Percentiles rank a stretch among this genome's conserved stretches.
These are phyloP conservation scores for Tenrec ecaudatus DNA, from an alignment of 2,113 vertebrate genomes.

Conservation along the genomic window DNA sequence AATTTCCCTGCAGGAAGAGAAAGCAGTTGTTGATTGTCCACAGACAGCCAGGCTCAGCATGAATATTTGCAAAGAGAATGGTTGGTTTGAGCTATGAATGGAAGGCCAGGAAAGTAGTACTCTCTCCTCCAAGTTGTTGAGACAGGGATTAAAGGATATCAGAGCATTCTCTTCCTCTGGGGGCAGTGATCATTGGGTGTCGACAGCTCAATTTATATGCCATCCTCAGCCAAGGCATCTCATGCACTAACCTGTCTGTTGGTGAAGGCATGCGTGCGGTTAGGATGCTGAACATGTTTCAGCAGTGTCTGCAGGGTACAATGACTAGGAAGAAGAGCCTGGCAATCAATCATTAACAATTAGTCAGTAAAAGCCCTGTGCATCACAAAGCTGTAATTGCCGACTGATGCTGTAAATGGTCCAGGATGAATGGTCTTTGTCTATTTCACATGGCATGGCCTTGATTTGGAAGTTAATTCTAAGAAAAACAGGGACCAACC, in stretches of 20 bases:
- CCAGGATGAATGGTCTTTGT: background rate
- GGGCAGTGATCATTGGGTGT: background rate
- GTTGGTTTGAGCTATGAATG: background rate
- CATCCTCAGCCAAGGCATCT: background rate
- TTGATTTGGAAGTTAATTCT: background rate
- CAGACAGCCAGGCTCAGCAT: background rate
- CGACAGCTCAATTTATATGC: background rate
- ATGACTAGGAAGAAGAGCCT: background rate
- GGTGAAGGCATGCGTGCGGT: background rate
- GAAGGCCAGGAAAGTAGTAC: background rate
- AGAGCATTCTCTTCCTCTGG: background rate
- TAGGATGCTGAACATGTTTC: background rate
- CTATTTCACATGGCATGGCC: background rate
- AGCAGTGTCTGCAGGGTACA: background rate
- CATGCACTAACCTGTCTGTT: background rate
- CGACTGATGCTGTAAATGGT: background rate
- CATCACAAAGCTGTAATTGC: background rate
- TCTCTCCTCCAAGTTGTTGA: background rate
- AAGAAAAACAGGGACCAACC: background rate
- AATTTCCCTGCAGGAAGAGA: conserved; percentile 51
- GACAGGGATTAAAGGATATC: background rate
- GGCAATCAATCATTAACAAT: background rate
- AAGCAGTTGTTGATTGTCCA: conserved; percentile 28
- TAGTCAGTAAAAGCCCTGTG: background rate
- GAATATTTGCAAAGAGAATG: background rate